Base-by-base conservation (phyloP, 2,797 vertebrate genomes). In the Enteromius paludinosus region DNA sequence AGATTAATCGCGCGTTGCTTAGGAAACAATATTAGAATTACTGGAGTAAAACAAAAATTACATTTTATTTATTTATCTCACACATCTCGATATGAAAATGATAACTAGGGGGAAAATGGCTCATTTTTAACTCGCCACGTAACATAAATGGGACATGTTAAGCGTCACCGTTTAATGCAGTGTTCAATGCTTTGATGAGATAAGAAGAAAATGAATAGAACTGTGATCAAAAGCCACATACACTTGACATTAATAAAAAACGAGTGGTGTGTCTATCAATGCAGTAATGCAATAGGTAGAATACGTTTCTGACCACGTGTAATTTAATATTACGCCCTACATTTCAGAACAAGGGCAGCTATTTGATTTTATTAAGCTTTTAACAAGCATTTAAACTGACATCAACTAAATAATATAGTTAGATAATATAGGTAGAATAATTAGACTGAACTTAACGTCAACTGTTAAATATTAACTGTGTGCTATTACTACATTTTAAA, bases 161-260 rank as follows among this genome's bases (percentile, higher is more conserved):
- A 35, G 71, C 35, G 52, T 25, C 38, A 47, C 41, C 35, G n/a
- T 33, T 75, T 43, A 66, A 75, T 43, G 54, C 71, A 52, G 33
- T 30, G 18, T 74, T 74, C 43, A 41, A n/a, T 74, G 23, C 33
- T 6, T 38, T 73, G 56, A 23, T 74, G 3, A 81, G 33, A 65
- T 10, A 30, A 54, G 3, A 11, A 23, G 17, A 81, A n/a, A 33
- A 47, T 47, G 1, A 49, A 59, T 43, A 33, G 12, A 73, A 65
- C 28, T 9, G 10, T 35, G 43, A 23, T 65, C 28, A 78, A 78
- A 61, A 62, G 68, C 12, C 20, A 70, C 47, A 49, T 8, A 23
- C 52, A 71, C 47, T 12, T 35, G 56, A 62, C 56, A 61, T 33
- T 33, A 79, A 30, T 76, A 76, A 74, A 56, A 59, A 52, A 56